Evolutionary conservation across 2,113 vertebrate species (phyloP).

Genomic region (Megaptera novaeangliae): DNA sequence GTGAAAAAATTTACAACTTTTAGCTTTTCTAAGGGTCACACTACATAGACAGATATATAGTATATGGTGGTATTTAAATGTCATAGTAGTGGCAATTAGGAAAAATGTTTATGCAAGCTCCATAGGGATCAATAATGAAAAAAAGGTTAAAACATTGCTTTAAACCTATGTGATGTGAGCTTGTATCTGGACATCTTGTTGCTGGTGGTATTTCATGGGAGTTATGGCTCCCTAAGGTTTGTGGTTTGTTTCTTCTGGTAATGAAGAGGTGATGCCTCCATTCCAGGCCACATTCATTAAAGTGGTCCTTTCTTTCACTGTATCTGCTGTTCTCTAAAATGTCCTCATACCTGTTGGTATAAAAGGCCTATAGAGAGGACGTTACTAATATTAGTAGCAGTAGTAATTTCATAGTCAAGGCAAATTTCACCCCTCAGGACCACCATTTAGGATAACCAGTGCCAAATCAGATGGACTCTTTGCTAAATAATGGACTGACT

Average conservation of each 20-base stretch:
- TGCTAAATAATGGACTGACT: neutral
- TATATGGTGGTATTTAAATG: neutral
- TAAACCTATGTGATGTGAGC: neutral
- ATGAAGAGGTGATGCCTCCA: neutral
- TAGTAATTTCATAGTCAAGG: neutral
- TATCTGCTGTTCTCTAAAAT: neutral
- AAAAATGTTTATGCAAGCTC: neutral
- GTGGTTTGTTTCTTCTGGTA: neutral
- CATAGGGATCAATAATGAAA: neutral
- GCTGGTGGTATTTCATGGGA: neutral
- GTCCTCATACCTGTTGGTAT: neutral
- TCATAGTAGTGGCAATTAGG: neutral
- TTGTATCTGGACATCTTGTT: neutral
- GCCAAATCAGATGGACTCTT: neutral
- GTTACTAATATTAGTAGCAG: neutral
- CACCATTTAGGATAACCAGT: neutral
- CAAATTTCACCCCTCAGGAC: neutral
- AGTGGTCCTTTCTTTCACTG: neutral
- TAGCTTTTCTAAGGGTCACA: neutral
- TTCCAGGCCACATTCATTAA: neutral
- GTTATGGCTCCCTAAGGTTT: neutral
- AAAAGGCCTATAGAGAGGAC: neutral
- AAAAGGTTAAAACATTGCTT: neutral
- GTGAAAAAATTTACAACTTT: neutral
- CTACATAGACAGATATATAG: neutral